Evolutionary conservation across 2,888 invertebrate species (phyloP).

Genomic region (Clanis bilineata): DNA sequence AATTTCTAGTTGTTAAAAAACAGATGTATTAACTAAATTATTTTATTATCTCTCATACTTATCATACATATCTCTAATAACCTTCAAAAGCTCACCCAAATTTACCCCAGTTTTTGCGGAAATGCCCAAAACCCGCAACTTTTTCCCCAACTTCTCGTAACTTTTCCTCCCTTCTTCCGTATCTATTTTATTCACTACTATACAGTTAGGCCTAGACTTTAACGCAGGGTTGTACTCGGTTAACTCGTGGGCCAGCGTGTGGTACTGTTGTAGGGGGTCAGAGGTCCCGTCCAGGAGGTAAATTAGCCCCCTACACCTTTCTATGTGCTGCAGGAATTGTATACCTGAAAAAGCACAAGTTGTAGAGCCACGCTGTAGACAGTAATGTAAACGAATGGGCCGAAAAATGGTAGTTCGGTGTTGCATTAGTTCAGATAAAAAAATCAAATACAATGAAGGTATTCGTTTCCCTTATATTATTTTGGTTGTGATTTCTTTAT

Average conservation of each 20-base stretch:
- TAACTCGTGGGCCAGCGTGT: conserved; percentile 65
- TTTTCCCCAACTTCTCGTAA: conserved; percentile 63
- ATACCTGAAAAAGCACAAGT: conserved; percentile 83
- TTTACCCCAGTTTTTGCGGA: conserved; percentile 92
- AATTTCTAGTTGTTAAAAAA: background rate
- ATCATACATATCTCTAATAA: conserved; percentile 87
- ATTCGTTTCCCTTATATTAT: too few species aligned
- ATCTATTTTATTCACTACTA: conserved; percentile 96
- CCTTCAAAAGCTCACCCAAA: conserved; percentile 81
- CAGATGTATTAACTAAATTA: background rate
- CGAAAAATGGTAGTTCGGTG: too few species aligned
- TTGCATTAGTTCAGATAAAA: too few species aligned
- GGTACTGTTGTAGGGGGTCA: conserved; percentile 87
- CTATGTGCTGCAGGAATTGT: conserved; percentile 94
- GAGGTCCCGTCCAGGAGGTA: conserved; percentile 91
- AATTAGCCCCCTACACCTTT: conserved; percentile 92
- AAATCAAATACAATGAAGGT: too few species aligned
- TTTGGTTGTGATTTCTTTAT: too few species aligned
- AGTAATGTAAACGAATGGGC: too few species aligned
- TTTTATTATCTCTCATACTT: conserved; percentile 23
- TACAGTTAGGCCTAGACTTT: conserved; percentile 84
- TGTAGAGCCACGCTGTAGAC: too few species aligned
- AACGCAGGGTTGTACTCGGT: conserved; percentile 86
- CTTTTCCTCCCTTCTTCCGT: conserved; percentile 83
- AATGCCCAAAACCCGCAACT: conserved; percentile 84